Conservation (phyloP, 2,888 invertebrate genomes). For the Hecatera dysodea region DNA sequence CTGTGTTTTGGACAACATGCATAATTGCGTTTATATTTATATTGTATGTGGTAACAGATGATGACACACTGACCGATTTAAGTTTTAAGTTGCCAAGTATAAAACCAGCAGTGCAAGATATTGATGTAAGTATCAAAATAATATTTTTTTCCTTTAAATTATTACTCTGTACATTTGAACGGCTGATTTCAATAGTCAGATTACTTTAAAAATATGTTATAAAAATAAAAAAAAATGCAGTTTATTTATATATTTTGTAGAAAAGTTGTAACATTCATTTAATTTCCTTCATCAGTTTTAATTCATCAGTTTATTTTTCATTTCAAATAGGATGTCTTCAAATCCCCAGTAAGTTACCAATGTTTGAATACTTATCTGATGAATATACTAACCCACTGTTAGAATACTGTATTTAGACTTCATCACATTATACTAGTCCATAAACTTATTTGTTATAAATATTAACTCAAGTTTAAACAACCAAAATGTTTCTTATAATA, state of each 20-base stretch:
- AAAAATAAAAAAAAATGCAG: not conserved
- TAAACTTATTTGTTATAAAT: not conserved
- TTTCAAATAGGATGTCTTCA: not conserved
- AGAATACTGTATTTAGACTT: not conserved
- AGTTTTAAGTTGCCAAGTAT: constrained; percentile 91
- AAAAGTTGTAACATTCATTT: not conserved
- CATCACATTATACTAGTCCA: not conserved
- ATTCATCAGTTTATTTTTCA: not conserved
- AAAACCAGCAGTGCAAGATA: constrained; percentile 88
- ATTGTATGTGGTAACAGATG: constrained; percentile 92
- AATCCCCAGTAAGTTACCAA: not conserved
- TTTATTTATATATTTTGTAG: not conserved
- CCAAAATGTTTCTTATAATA: not conserved
- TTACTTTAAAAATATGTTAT: not conserved
- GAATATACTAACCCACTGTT: not conserved
- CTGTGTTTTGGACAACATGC: constrained; percentile 91
- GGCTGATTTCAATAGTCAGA: not conserved
- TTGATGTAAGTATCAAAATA: constrained; percentile 88
- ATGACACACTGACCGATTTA: too few relatives aligned
- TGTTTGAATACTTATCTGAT: not conserved
- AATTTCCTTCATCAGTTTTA: not conserved
- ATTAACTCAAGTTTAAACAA: not conserved
- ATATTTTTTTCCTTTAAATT: not conserved
- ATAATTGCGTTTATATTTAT: constrained; percentile 92
- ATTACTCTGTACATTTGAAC: not conserved